Evolutionary conservation across 2,797 vertebrate genomes (phyloP).

Genomic region (Aeoliscus strigatus): DNA sequence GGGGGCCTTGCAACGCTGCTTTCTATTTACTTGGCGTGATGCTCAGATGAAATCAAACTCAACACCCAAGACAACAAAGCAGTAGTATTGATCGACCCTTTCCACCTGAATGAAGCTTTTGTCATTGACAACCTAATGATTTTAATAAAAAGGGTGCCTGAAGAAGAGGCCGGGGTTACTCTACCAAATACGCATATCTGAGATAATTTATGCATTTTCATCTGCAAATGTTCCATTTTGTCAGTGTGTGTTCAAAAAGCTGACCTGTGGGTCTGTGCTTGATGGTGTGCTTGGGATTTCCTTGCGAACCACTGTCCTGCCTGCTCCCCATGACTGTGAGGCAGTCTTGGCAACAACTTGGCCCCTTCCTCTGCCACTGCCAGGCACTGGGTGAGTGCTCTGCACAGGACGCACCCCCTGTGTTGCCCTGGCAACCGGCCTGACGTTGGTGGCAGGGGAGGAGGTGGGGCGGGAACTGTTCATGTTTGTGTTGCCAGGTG

Average conservation of each 20-base stretch:
- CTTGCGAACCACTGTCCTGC: slow-evolving; percentile 72
- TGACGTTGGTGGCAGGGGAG: slow-evolving; percentile 76
- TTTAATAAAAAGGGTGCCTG: no score
- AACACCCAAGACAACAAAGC: slow-evolving; percentile 40
- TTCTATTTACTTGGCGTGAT: slow-evolving; percentile 10
- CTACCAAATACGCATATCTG: neutral
- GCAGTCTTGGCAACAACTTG: slow-evolving; percentile 50
- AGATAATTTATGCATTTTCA: slow-evolving; percentile 1
- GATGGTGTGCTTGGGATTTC: slow-evolving; percentile 48
- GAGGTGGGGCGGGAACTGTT: slow-evolving; percentile 66
- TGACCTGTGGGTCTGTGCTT: slow-evolving; percentile 45
- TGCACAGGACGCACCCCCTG: slow-evolving; percentile 63
- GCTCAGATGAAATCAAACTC: slow-evolving; percentile 29
- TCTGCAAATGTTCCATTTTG: neutral
- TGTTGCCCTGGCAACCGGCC: slow-evolving; percentile 69
- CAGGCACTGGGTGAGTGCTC: slow-evolving; percentile 47
- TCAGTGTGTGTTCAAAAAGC: slow-evolving; percentile 28
- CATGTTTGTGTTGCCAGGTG: slow-evolving; percentile 79
- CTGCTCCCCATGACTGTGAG: slow-evolving; percentile 40
- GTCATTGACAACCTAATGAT: slow-evolving; percentile 84
- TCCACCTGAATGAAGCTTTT: slow-evolving; percentile 33
- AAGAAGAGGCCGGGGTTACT: no score
- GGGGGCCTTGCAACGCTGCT: neutral
- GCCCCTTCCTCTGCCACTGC: slow-evolving; percentile 60
- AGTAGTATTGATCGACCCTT: slow-evolving; percentile 40